Evolutionary conservation across 2,113 vertebrate species (phyloP).

Genomic region (Orientallactaga bullata): DNA sequence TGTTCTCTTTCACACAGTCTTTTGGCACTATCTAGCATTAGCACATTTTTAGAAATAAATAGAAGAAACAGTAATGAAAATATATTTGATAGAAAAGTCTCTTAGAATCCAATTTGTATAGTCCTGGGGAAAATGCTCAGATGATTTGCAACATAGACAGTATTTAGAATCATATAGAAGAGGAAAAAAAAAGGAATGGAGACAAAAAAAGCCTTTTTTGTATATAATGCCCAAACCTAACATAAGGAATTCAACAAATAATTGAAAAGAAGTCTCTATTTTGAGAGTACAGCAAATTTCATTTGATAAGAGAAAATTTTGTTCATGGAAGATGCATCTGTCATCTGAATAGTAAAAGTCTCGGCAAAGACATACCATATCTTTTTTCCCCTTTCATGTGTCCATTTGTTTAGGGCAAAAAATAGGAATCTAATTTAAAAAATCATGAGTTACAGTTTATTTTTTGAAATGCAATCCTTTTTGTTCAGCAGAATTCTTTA

Average conservation of each 20-base stretch:
- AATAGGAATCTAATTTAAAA: conserved; percentile 38
- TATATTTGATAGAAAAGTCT: conserved; percentile 46
- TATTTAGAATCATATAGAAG: conserved; percentile 11
- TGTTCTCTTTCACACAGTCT: background rate
- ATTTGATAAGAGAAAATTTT: conserved; percentile 58
- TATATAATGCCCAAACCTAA: conserved; percentile 59
- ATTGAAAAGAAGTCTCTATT: conserved; percentile 49
- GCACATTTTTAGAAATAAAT: conserved; percentile 61
- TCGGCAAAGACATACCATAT: background rate
- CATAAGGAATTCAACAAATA: conserved; percentile 36
- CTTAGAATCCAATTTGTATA: conserved; percentile 59
- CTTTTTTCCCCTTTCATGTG: conserved; percentile 14
- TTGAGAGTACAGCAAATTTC: conserved; percentile 50
- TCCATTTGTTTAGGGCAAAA: conserved; percentile 3
- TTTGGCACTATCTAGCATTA: conserved; percentile 39
- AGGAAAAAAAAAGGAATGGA: background rate
- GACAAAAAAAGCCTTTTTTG: conserved; percentile 44
- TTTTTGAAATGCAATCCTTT: conserved; percentile 55
- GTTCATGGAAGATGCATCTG: background rate
- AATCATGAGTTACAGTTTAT: background rate
- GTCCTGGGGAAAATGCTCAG: conserved; percentile 55
- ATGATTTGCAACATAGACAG: conserved; percentile 32
- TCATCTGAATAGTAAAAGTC: conserved; percentile 59
- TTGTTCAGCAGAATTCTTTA: conserved; percentile 15
- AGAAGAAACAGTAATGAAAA: conserved; percentile 60